Evolutionary conservation across 2,113 vertebrate species (phyloP).

Genomic region (Castor canadensis): DNA sequence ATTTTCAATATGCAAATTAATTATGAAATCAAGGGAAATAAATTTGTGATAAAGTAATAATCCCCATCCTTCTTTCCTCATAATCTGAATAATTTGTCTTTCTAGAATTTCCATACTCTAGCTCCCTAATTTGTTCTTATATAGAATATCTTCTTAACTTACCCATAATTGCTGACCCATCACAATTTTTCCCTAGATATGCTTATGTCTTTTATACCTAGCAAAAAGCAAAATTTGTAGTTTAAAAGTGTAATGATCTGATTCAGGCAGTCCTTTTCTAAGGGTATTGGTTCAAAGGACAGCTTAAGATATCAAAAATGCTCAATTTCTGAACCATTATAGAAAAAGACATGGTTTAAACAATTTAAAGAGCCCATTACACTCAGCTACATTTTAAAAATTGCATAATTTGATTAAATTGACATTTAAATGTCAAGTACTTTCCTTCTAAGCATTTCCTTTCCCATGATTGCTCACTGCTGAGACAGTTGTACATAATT

Average conservation of each 20-base stretch:
- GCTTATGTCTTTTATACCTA: background rate
- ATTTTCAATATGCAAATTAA: too few species aligned
- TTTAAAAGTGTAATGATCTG: conserved; percentile 15
- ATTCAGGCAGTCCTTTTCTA: conserved; percentile 23
- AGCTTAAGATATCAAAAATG: conserved; percentile 19
- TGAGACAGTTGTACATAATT: conserved; percentile 62
- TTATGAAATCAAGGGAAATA: conserved; percentile 50
- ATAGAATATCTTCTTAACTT: background rate
- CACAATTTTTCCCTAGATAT: conserved; percentile 15
- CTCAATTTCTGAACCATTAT: conserved; percentile 54
- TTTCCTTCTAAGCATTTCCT: conserved; percentile 60
- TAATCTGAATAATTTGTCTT: background rate
- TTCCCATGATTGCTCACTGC: conserved; percentile 61
- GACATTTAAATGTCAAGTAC: conserved; percentile 76
- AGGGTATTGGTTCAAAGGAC: background rate
- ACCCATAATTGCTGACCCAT: background rate
- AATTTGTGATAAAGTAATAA: background rate
- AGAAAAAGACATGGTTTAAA: conserved; percentile 55
- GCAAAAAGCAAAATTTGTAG: conserved; percentile 26
- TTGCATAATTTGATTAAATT: conserved; percentile 67
- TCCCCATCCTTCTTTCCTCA: background rate
- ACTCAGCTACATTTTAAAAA: conserved; percentile 58
- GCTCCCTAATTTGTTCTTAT: background rate
- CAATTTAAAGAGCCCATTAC: conserved; percentile 66
- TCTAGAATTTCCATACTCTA: background rate